Evolutionary conservation across 1,140 invertebrate genomes (phyloP).

Genomic region (Brachionus asplanchnoidis): DNA sequence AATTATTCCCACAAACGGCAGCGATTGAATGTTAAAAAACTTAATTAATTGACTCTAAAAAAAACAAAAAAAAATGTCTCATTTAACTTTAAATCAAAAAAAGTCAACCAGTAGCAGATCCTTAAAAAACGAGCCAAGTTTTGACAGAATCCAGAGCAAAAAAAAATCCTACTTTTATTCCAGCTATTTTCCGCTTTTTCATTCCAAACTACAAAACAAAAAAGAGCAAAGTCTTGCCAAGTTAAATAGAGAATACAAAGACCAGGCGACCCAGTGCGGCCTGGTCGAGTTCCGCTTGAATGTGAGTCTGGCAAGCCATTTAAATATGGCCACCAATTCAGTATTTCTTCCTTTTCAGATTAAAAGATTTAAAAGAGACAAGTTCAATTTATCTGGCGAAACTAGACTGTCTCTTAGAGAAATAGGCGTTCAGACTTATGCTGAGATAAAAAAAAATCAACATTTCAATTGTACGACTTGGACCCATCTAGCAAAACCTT

Average conservation of each 20-base stretch:
- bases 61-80: neutral
- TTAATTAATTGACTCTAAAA: neutral
- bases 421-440: slow-evolving; percentile 25
- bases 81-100: neutral
- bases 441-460: neutral
- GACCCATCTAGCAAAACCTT: neutral
- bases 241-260: neutral
- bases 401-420: neutral
- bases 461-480: neutral
- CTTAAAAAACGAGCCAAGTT: neutral
- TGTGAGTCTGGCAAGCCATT: neutral
- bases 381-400: neutral
- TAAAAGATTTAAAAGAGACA: neutral
- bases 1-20: neutral
- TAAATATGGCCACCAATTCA: neutral
- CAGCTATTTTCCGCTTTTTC: neutral
- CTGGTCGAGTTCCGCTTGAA: neutral
- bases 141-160: neutral
- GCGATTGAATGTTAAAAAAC: neutral
- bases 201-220: slow-evolving; percentile 12
- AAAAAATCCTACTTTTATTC: neutral
- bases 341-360: slow-evolving; percentile 8
- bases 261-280: neutral
- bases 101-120: neutral
- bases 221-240: neutral